Evolutionary conservation across 2,888 invertebrate species (phyloP), one percentile per base, ranked within the genome.

Genomic region (Ichneumon xanthorius): DNA sequence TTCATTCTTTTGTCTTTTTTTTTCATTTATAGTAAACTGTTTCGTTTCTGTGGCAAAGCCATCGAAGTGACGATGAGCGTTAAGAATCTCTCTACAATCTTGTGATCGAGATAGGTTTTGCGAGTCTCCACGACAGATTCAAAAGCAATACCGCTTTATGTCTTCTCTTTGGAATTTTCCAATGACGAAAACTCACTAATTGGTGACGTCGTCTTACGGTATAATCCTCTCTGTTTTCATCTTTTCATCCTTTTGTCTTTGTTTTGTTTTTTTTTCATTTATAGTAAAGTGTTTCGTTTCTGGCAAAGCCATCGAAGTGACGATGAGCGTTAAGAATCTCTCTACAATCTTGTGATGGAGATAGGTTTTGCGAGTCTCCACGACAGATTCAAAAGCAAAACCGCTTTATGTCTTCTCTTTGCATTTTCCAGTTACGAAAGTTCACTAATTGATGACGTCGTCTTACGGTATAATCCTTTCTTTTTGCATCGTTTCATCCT

Each of bases 61-160:
- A 37, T 30, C 19, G 50, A 30, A 22, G 26, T 45, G 45, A 50
- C 30, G 53, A 50, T 11, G 37, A 53, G 50, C 22, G 48, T 53
- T 65, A 26, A 61, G 45, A 53, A 76, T 50, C 48, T 82, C 68
- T 53, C 72, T 73, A 80, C 40, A 55, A 80, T 16, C 53, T 65
- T 61, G 55, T 67, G 37, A 72, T 65, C 65, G 53, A 65, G 53
- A 37, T 9, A 1, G 40, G 33, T 40, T 77, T 16, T 6, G 16
- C 40, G 72, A 14, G 53, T 45, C 61, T 70, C 33, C 33, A 63
- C 22, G 22, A 22, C 22, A 22, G 22, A 22, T 22, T 63, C 61
- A 7, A 33, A 6, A 33, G 26, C 16, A 14, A 4, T 33, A 30
- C 33, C 7, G 30, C 30, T 33, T 7, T 16, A 33, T 63, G 16